Base-by-base conservation (phyloP, 2,113 vertebrate genomes). In the Rhipidura dahli region DNA sequence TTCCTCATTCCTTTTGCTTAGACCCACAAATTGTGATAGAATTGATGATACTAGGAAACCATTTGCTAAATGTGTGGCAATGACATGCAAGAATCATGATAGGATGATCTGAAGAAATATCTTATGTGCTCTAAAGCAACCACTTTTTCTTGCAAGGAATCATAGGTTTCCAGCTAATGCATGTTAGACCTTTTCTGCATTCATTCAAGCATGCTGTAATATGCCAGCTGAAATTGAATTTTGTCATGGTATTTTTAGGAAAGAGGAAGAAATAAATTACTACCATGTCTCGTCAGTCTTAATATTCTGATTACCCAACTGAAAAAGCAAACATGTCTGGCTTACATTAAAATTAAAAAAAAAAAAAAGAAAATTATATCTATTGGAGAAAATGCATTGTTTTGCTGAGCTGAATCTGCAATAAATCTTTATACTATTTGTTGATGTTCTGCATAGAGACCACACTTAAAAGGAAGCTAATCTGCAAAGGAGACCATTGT, bases 381-480 rank as follows among this genome's bases (percentile, higher is more conserved):
- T 71, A 17, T 24, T 65, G 42, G 50, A 80, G 44, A 69, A 87
- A 83, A 93, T 27, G 7, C 27, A 35, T 45, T 90, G 28, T 84
- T 91, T 68, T 89, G 27, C 45, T 73, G 42, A 83, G n/a, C 69
- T 93, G 78, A 92, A 89, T 57, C 24, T 45, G 59, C 87, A 89
- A 68, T 73, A 76, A 94, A 76, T 80, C 39, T 50, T 78, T 21
- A 19, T 56, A 45, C 35, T 61, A 50, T 88, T 94, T 80, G 50
- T 64, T 80, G 35, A 73, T 91, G 64, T 76, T 96, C 73, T 93
- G 26, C 54, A 86, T 56, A 54, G 13, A 95, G 91, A 75, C 49
- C 85, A 94, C 86, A 93, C n/a, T 96, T 93, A 73, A 93, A 91
- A 87, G 69, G 40, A 51, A 81, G 22, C 50, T 87, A 79, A 96